Conservation (phyloP, 1,140 invertebrate genomes). For the Tetramorium simillimum region DNA sequence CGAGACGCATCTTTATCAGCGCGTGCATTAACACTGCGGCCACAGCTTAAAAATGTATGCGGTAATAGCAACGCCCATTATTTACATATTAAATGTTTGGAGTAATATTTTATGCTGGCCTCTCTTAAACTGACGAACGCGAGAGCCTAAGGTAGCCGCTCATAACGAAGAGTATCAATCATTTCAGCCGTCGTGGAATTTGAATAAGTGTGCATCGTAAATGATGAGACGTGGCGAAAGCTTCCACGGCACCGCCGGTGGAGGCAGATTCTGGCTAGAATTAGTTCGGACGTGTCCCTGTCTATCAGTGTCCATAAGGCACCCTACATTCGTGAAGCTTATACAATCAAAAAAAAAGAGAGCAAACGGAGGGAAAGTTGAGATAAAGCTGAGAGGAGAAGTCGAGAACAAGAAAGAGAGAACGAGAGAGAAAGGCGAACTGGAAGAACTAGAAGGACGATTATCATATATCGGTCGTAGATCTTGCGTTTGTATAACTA, state of each 20-base stretch:
- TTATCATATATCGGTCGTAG: slow-evolving; percentile 86
- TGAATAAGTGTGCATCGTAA: slow-evolving; percentile 81
- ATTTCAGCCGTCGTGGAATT: slow-evolving; percentile 68
- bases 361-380: not conserved
- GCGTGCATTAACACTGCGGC: slow-evolving; percentile 1
- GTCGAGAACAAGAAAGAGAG: slow-evolving; percentile 42
- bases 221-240: slow-evolving; percentile 83
- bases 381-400: not conserved
- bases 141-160: slow-evolving; percentile 57
- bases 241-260: slow-evolving; percentile 70
- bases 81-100: slow-evolving; percentile 59
- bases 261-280: slow-evolving; percentile 46
- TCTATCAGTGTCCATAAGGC: slow-evolving; percentile 67
- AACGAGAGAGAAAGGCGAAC: slow-evolving; percentile 47
- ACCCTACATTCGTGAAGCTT: slow-evolving; percentile 30
- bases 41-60: slow-evolving; percentile 26
- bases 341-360: slow-evolving; percentile 17
- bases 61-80: slow-evolving; percentile 47
- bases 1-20: slow-evolving; percentile 14
- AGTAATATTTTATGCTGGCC: slow-evolving; percentile 40
- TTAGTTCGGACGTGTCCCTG: slow-evolving; percentile 71
- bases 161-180: slow-evolving; percentile 77
- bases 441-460: slow-evolving; percentile 77
- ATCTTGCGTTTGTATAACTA: slow-evolving; percentile 85
- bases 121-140: slow-evolving; percentile 57